Percentiles rank a stretch among this genome's conserved stretches.
These are phyloP conservation scores for Mellilla xanthometata DNA, from an alignment of 2,888 invertebrate species.

Conservation along the genomic window DNA sequence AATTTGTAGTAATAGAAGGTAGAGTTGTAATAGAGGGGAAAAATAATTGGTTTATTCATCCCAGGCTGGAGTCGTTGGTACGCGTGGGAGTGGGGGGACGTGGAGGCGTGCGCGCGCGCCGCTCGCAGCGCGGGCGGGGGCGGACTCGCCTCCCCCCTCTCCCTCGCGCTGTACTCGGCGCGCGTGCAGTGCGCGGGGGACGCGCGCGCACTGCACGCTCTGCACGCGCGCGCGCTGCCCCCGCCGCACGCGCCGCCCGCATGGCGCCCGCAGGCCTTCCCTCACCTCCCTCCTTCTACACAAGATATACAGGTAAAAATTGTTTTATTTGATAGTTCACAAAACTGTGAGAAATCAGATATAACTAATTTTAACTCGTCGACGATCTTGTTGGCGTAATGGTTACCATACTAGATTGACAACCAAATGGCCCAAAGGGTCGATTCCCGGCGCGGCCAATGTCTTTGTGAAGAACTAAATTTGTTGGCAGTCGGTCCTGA, in stretches of 20 bases:
- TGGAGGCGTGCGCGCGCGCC: slow-evolving; percentile 41
- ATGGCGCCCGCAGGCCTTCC: slow-evolving; percentile 34
- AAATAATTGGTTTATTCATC: too few species aligned
- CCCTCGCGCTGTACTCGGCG: slow-evolving; percentile 59
- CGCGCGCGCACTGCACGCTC: slow-evolving; percentile 44
- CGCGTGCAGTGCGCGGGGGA: slow-evolving; percentile 51
- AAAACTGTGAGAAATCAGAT: too few species aligned
- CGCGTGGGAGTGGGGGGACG: slow-evolving; percentile 76
- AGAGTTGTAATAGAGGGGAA: too few species aligned
- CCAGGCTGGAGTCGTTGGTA: slow-evolving; percentile 73
- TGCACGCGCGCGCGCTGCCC: slow-evolving; percentile 56
- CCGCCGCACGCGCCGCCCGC: slow-evolving; percentile 40
- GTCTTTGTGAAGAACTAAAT: too few species aligned
- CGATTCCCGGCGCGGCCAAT: too few species aligned
- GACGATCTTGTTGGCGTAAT: too few species aligned
- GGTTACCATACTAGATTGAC: too few species aligned
- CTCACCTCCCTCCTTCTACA: slow-evolving; percentile 41
- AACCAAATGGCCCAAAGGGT: too few species aligned
- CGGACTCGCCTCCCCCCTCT: slow-evolving; percentile 24
- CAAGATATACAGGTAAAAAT: slow-evolving; percentile 42
- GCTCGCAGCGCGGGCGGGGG: slow-evolving; percentile 39
- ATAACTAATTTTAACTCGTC: too few species aligned
- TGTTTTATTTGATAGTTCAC: too few species aligned
- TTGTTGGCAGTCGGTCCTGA: too few species aligned
- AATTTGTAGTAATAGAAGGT: too few species aligned